These are phyloP conservation scores for Agraylea sexmaculata DNA, from an alignment of 1,140 invertebrate species.

Conservation along the genomic window DNA sequence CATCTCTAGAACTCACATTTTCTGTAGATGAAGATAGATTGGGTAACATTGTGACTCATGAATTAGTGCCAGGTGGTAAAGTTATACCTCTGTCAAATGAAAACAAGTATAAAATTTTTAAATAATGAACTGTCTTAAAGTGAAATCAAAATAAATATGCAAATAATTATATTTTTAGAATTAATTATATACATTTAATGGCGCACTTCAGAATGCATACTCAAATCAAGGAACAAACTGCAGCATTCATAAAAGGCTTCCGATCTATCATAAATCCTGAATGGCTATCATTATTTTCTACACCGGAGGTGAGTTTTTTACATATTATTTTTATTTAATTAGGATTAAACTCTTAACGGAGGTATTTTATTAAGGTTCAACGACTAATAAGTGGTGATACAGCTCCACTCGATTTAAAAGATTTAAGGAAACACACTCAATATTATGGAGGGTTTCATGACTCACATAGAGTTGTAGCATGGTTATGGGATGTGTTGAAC, in stretches of 20 bases:
- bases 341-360: neutral
- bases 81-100: conserved; percentile 89
- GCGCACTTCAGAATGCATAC: conserved; percentile 96
- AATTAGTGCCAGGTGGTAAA: conserved; percentile 87
- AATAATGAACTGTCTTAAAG: conserved; percentile 9
- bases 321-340: neutral
- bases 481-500: conserved; percentile 98
- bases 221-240: conserved; percentile 93
- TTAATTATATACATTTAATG: conserved; percentile 97
- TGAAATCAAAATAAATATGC: conserved; percentile 2
- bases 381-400: conserved; percentile 86
- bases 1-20: conserved; percentile 90
- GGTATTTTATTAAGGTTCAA: conserved; percentile 50
- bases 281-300: conserved; percentile 92
- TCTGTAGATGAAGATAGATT: conserved; percentile 93
- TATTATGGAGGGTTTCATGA: conserved; percentile 99
- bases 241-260: conserved; percentile 93
- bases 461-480: conserved; percentile 92
- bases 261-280: conserved; percentile 89
- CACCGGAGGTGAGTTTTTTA: conserved; percentile 64
- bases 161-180: conserved; percentile 44
- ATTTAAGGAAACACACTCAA: conserved; percentile 86
- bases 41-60: conserved; percentile 81
- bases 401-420: conserved; percentile 77
- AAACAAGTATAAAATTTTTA: conserved; percentile 64